These are phyloP conservation scores for Peucedramus taeniatus DNA, from an alignment of 2,113 vertebrate species.

Conservation along the genomic window DNA sequence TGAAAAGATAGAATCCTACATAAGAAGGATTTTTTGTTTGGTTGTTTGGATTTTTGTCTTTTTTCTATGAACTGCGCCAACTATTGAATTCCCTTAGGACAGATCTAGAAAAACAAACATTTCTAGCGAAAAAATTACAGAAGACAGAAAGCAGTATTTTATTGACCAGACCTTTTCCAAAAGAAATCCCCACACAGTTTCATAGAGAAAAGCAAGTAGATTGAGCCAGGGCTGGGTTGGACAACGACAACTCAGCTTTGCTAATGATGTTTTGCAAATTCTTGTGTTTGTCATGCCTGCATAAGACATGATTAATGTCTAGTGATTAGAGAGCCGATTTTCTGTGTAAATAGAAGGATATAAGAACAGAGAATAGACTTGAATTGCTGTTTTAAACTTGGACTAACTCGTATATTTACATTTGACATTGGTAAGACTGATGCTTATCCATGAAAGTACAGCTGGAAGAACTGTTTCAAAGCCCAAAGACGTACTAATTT, in stretches of 20 bases:
- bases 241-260: background rate
- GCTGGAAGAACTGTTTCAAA: background rate
- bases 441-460: background rate
- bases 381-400: background rate
- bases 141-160: background rate
- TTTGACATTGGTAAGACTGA: background rate
- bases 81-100: background rate
- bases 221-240: fast-evolving
- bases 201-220: background rate
- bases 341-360: background rate
- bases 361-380: background rate
- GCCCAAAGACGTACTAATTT: background rate
- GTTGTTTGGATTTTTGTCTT: background rate
- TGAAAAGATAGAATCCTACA: background rate
- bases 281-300: background rate
- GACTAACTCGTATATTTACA: background rate
- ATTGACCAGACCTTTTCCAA: background rate
- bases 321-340: background rate
- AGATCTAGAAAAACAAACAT: background rate
- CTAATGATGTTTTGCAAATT: background rate
- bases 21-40: fast-evolving
- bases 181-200: background rate
- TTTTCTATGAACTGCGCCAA: background rate
- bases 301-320: background rate
- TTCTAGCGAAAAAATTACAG: background rate